Conservation (phyloP, 2,113 vertebrate species). For the Motacilla alba region DNA sequence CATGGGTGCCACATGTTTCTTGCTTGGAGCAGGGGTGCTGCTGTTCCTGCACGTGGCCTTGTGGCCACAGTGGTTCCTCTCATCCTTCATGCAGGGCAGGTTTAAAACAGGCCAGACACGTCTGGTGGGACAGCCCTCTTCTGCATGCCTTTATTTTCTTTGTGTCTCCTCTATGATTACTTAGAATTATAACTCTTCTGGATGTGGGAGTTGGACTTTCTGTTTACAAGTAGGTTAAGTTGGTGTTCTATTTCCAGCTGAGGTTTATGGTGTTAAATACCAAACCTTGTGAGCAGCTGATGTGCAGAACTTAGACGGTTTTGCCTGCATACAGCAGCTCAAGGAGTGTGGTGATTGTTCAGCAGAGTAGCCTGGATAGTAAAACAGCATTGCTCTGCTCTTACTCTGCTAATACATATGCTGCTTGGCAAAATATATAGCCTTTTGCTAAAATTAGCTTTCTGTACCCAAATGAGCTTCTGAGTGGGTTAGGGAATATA, state of each 20-base stretch:
- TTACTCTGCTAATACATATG: not conserved
- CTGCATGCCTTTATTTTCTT: not conserved
- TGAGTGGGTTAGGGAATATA: not conserved
- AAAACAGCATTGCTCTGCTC: not conserved
- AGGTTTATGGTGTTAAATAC: not conserved
- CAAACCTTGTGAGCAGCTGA: not conserved
- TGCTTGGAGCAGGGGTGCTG: not conserved
- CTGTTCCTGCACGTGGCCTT: not conserved
- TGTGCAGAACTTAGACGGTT: not conserved
- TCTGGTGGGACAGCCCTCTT: not conserved
- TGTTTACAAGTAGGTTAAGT: not conserved
- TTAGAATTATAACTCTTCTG: not conserved
- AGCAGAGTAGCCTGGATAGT: not conserved
- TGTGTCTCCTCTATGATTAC: not conserved
- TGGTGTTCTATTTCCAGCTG: not conserved
- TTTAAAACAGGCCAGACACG: not conserved
- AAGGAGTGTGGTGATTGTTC: not conserved
- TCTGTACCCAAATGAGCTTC: not conserved
- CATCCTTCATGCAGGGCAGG: rapidly evolving
- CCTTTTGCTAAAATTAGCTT: not conserved
- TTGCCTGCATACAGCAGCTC: not conserved
- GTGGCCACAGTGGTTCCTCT: not conserved
- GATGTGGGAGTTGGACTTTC: not conserved
- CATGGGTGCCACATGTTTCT: not conserved
- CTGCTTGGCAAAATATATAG: not conserved